Evolutionary conservation across 2,113 vertebrate species (phyloP), one percentile per base, ranked within the genome.

Genomic region (Osmerus mordax): DNA sequence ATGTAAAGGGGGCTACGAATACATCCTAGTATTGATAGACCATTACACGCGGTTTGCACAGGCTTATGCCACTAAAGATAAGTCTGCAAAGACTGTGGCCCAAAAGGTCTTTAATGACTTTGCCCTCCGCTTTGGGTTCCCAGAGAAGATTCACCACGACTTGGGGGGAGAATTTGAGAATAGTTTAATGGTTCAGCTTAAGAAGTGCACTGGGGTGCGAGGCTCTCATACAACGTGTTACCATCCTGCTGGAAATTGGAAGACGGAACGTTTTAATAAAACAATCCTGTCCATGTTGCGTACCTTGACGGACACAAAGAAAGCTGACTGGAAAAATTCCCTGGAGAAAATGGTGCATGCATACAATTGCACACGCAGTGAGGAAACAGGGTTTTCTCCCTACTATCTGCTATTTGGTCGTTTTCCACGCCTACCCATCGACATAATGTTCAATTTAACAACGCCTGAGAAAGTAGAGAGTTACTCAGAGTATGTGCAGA

Each of bases 231-330:
- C 21, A 21, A 21, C 21, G 3, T 65, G 65, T 1, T 61, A 70
- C 55, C 71, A 74, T 8, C 54, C 68, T 4, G 21, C 52, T 2
- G 73, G 78, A 3, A 79, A 75, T 2, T 54, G 77, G 8, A 62
- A 75, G 15, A 63, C 61, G 56, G 19, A 75, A 65, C 73, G 67
- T 54, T 78, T 84, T 12, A 88, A 81, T 18, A 56, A 75, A 69
- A 72, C 70, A 13, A 69, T 80, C 15, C 70, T 87, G 23, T 61
- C 65, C 19, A 47, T 64, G 69, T 62, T 53, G 23, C 68, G 21
- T 72, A 68, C 23, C 19, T 41, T 81, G 11, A 56, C 72, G 36
- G 69, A 65, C 18, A 41, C 81, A 32, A 0, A 16, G 52, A 28
- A 67, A 2, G 14, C 23, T 7, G 64, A 77, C 41, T 77, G 62